These are phyloP conservation scores for Drosophila anomalata DNA, from an alignment of 2,888 invertebrate genomes.

Conservation along the genomic window DNA sequence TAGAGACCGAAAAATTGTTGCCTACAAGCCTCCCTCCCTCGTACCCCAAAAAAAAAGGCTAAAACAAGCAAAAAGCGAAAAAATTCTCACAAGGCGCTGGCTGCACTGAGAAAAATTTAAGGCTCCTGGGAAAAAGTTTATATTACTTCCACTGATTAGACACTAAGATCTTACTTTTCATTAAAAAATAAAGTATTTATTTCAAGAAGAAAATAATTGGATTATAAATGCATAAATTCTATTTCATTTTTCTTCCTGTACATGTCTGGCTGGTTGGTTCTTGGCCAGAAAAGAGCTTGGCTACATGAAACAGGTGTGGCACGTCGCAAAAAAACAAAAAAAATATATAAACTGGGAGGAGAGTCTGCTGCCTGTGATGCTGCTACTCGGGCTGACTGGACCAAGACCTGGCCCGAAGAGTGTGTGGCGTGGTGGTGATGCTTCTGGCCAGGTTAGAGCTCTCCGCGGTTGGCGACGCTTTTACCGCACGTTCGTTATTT, in stretches of 20 bases:
- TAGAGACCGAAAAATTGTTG: slow-evolving; percentile 71
- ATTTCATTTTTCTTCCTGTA: slow-evolving; percentile 4
- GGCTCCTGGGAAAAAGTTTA: neutral
- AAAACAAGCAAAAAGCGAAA: slow-evolving; percentile 21
- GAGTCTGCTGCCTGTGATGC: slow-evolving; percentile 60
- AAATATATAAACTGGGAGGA: slow-evolving; percentile 65
- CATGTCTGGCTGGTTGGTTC: slow-evolving; percentile 31
- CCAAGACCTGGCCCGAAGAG: slow-evolving; percentile 61
- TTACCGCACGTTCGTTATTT: slow-evolving; percentile 80
- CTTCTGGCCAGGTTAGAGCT: slow-evolving; percentile 46
- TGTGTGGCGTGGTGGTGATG: slow-evolving; percentile 47
- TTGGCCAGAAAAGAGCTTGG: slow-evolving; percentile 48
- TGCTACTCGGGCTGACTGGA: slow-evolving; percentile 65
- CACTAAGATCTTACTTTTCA: too few species aligned
- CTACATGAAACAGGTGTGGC: slow-evolving; percentile 79
- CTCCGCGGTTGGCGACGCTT: slow-evolving; percentile 77
- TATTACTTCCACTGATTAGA: neutral
- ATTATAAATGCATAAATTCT: neutral
- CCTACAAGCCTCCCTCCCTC: slow-evolving; percentile 28
- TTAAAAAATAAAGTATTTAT: too few species aligned
- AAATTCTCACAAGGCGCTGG: slow-evolving; percentile 74
- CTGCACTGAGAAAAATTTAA: slow-evolving; percentile 20
- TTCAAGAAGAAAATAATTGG: too few species aligned
- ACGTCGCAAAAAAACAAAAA: slow-evolving; percentile 54
- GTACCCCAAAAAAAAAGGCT: slow-evolving; percentile 54